phyloP scores from a whole-genome alignment of 2,888 invertebrate genomes.

The Mycalesis mineus region DNA sequence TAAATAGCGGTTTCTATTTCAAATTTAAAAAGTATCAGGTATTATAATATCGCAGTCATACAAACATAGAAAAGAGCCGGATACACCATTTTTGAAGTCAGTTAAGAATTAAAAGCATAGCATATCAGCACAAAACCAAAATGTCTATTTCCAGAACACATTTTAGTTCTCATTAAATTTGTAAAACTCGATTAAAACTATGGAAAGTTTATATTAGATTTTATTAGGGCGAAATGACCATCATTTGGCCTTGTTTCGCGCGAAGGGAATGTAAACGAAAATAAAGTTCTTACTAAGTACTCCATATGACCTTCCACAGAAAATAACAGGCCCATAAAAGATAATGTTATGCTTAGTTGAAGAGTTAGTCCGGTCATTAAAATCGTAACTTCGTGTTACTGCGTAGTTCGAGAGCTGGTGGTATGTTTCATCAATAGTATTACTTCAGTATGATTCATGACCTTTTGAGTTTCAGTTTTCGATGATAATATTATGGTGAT shows the following conservation, averaged over 20 bases:
- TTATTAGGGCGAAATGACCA: constrained; percentile 20
- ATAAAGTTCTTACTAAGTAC: constrained; percentile 19
- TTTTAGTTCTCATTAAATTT: too few species aligned
- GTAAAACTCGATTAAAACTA: constrained; percentile 23
- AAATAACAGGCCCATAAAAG: constrained; percentile 24
- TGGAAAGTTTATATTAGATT: constrained; percentile 22
- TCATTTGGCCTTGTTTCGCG: constrained; percentile 21
- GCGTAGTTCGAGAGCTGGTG: constrained; percentile 2
- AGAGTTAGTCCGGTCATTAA: constrained; percentile 24
- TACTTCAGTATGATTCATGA: too few species aligned
- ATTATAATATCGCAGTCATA: too few species aligned
- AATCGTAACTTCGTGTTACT: constrained; percentile 20
- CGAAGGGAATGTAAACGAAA: constrained; percentile 24
- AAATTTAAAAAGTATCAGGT: too few species aligned
- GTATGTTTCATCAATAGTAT: too few species aligned
- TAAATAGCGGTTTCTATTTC: too few species aligned
- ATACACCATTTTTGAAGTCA: too few species aligned
- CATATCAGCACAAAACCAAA: not conserved
- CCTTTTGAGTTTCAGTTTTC: too few species aligned
- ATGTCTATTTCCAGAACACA: not conserved
- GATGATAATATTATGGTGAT: too few species aligned
- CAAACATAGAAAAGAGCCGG: too few species aligned
- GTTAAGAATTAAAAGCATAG: too few species aligned
- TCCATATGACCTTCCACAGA: constrained; percentile 14
- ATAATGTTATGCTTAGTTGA: constrained; percentile 23